Base-by-base conservation (phyloP, 2,888 invertebrate genomes). In the Protonemura montana region DNA sequence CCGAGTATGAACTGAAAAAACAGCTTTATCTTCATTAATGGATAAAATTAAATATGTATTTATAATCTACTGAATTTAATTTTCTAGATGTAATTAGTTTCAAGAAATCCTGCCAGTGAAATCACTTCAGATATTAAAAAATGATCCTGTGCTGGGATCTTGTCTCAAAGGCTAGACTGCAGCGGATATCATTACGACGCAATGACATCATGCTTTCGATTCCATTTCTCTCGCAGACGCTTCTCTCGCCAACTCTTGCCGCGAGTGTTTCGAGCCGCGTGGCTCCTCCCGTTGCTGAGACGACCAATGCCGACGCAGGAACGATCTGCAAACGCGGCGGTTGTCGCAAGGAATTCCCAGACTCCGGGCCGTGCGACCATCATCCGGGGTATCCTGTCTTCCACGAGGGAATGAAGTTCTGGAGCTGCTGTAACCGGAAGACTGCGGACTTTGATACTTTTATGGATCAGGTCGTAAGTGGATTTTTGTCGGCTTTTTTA, bases 331-430 rank as follows among this genome's bases (percentile, higher is more conserved):
- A 97, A 91, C 97, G 97, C 91, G 95, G 95, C 88, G 96, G 97
- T 0, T 98, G 98, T 90, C 94, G 93, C 89, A 89, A 89, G 88
- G 93, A 94, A 88, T 95, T 95, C 6, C 93, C 94, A 0, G 91
- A 94, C 84, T 93, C 94, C 21, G 93, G 96, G 89, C 91, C 92
- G 85, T 99, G 99, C 90, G 92, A 93, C 82, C 93, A 96, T 91
- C 99, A 99, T 92, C 95, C 97, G 0, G 99, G 99, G 0, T 93
- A 93, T 76, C 98, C 99, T 0, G 94, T 99, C 85, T 99, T 99
- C 91, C 99, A 99, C 89, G 99, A 99, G 92, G 99, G 98, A 0
- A 92, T 98, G 90, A 99, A 99, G 91, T 99, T 95, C 91, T 99
- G 99, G 99, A 96, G 98, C 0, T 99, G 99, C 90, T 99, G 99